phyloP scores from a whole-genome alignment of 2,113 vertebrate genomes.

The Rhipidura dahli region DNA sequence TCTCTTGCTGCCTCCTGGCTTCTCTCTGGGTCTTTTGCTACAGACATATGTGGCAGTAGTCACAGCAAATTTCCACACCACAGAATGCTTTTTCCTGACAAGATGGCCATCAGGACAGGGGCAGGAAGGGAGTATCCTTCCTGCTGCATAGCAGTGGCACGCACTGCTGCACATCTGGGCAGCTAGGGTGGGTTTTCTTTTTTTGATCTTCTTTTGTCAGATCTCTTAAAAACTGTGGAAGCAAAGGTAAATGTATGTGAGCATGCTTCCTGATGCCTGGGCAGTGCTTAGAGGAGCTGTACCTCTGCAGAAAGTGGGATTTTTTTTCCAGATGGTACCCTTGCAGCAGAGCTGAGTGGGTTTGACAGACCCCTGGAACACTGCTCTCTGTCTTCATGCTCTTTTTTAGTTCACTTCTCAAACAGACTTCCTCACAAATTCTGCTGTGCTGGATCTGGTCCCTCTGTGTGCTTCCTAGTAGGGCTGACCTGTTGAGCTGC shows the following conservation, averaged over 20 bases:
- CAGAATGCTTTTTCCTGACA: neutral
- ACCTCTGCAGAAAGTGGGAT: neutral
- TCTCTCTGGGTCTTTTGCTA: neutral
- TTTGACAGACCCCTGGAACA: neutral
- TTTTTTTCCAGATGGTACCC: neutral
- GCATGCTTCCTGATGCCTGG: neutral
- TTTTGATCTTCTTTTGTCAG: neutral
- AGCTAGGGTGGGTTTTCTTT: neutral
- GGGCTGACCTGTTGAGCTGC: neutral
- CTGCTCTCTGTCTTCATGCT: neutral
- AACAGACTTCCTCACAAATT: neutral
- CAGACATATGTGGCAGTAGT: neutral
- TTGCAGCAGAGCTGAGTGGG: neutral
- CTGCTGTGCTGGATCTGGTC: neutral
- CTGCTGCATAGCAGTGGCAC: neutral
- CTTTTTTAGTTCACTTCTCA: neutral
- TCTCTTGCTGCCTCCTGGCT: neutral
- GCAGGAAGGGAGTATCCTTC: conserved; percentile 46
- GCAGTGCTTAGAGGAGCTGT: neutral
- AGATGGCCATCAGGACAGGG: neutral
- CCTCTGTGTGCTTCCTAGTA: neutral
- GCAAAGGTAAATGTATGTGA: neutral
- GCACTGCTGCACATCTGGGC: neutral
- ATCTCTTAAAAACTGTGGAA: neutral
- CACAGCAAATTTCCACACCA: neutral